Evolutionary conservation across 1,140 invertebrate species (phyloP).

Genomic region (Callitettix versicolor): DNA sequence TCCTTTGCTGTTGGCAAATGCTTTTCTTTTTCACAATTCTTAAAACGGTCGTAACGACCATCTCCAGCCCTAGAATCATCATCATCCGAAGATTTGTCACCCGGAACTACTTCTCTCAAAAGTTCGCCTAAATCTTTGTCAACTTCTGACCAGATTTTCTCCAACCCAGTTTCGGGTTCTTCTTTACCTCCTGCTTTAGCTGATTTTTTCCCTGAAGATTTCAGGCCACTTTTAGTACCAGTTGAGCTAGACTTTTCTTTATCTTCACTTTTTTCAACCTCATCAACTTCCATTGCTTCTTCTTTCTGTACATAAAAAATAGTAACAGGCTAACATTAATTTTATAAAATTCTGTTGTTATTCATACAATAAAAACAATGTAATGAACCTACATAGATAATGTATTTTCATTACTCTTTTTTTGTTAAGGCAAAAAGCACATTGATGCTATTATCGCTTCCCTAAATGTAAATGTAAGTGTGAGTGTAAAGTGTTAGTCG

Average conservation of each 20-base stretch:
- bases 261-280: neutral
- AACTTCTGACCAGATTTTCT: conserved; percentile 18
- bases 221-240: no score
- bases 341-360: neutral
- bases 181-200: neutral
- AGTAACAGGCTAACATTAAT: neutral
- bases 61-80: conserved; percentile 10
- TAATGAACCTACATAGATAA: no score
- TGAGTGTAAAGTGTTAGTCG: no score
- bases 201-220: no score
- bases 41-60: conserved; percentile 18
- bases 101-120: conserved; percentile 6
- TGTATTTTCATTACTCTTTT: no score
- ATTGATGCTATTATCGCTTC: no score
- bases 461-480: no score
- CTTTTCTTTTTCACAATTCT: conserved; percentile 11
- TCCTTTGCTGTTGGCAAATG: no score
- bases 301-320: no score
- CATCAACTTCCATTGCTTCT: no score
- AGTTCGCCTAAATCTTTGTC: conserved; percentile 16
- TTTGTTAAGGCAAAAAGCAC: no score
- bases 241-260: neutral
- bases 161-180: conserved; percentile 1
- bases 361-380: no score
- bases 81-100: conserved; percentile 15